Conservation (phyloP, 2,113 vertebrate genomes). For the Apistogramma diplotaenia region DNA sequence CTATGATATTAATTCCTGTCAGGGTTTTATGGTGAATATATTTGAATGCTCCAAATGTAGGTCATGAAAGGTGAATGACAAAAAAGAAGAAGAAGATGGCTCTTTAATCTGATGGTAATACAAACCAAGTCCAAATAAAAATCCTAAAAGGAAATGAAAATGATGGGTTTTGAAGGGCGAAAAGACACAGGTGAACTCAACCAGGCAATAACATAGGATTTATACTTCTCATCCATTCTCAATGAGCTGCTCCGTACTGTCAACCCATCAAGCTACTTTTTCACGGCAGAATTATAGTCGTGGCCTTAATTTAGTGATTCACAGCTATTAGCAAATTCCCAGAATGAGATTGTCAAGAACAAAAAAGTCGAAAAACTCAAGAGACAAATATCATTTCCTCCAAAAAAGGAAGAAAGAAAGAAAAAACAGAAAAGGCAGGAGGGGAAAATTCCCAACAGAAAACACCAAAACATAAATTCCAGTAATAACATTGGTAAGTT, state of each 20-base stretch:
- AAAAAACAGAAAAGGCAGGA: neutral
- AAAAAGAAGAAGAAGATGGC: no score
- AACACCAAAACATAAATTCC: neutral
- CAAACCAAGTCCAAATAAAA: no score
- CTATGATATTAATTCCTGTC: no score
- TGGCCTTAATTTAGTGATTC: no score
- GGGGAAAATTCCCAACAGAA: neutral
- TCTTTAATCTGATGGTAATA: no score
- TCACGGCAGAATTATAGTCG: neutral
- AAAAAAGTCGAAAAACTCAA: neutral
- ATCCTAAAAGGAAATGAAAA: no score
- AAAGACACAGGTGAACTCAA: neutral
- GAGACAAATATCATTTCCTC: neutral
- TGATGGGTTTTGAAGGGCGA: neutral
- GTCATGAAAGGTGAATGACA: neutral
- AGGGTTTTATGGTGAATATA: neutral
- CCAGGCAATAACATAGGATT: neutral
- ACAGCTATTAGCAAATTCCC: neutral
- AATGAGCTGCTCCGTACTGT: neutral
- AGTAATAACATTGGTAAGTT: neutral
- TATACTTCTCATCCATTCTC: neutral
- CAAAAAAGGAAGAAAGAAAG: neutral
- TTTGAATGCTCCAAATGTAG: neutral
- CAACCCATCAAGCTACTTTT: rapidly evolving
- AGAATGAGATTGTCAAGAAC: neutral